These are phyloP conservation scores for Ailurus styani DNA, from an alignment of 2,113 vertebrate genomes.

Conservation along the genomic window DNA sequence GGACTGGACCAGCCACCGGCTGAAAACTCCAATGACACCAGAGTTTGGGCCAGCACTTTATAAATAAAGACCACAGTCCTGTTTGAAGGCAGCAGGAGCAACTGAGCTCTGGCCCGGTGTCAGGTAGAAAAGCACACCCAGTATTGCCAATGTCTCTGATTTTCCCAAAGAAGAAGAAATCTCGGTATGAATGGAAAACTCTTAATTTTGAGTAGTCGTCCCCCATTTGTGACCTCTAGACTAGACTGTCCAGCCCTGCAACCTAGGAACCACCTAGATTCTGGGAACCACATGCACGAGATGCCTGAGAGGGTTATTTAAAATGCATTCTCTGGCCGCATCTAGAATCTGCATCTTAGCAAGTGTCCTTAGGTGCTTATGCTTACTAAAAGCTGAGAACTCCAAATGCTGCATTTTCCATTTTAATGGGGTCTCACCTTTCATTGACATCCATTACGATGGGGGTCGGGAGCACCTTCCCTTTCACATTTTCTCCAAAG, in stretches of 20 bases:
- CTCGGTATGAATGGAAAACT: not conserved
- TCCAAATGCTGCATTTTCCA: not conserved
- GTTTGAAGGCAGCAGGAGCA: not conserved
- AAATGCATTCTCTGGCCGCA: not conserved
- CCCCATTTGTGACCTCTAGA: not conserved
- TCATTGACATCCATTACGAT: not conserved
- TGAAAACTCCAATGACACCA: fast-evolving
- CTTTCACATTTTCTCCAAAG: not conserved
- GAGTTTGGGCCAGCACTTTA: not conserved
- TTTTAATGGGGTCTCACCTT: not conserved
- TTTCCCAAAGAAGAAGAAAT: not conserved
- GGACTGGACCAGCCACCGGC: not conserved
- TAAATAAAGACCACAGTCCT: not conserved
- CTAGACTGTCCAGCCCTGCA: not conserved
- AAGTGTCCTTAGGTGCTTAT: not conserved
- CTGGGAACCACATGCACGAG: not conserved
- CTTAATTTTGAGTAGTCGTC: not conserved
- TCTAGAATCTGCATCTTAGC: not conserved
- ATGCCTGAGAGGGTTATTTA: not conserved
- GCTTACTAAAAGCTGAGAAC: not conserved
- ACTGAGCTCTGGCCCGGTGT: no score
- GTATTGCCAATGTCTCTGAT: not conserved
- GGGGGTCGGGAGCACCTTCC: not conserved
- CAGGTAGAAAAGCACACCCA: not conserved
- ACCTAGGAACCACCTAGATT: not conserved